Base-by-base conservation (phyloP, 2,113 vertebrate genomes). In the Sakesphorus luctuosus region DNA sequence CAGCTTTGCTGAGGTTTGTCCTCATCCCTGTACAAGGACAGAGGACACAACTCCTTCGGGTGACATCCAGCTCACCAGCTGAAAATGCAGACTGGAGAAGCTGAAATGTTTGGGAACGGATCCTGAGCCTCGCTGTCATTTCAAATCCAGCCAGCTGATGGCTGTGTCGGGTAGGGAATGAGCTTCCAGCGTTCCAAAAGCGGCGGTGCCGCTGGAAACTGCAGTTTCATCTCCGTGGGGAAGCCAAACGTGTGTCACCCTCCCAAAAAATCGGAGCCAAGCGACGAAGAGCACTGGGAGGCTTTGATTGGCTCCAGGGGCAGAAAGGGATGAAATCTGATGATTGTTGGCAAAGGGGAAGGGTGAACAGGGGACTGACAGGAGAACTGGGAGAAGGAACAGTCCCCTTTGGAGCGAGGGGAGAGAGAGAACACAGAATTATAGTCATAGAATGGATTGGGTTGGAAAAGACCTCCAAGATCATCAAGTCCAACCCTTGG, bases 91-190 rank as follows among this genome's bases (percentile, higher is more conserved):
- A 31, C n/a, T 33, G 52, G 36, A 46, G 19, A 43, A 47, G 4
- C 40, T 28, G 31, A 28, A 40, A 7, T 3, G 8, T 13, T 23
- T 31, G 38, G 62, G 40, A 56, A 9, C 47, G 58, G 40, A 7
- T 75, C 62, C 21, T 9, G 23, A 75, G 8, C 33, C 40, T 10
- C 43, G 68, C 13, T 95, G 94, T 87, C 63, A 59, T 95, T 94
- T 95, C 49, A 79, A 78, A 90, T 93, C 63, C 89, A 89, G 71
- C 96, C 94, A 90, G 91, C 17, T 91, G 95, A 90, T 96, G 93
- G 94, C 96, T 94, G 96, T 94, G 89, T 94, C 21, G 89, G 1
- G 50, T 49, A 80, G 92, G 63, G 38, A 96, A 96, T 93, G 50
- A 88, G 50, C 50, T 94, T 46, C 76, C 44, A 1, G 31, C 1